A percentile compares a stretch with the other conserved stretches of the same genome.
These are phyloP conservation scores for Clarias pachynema DNA, from an alignment of 2,797 vertebrate genomes.

Conservation along the genomic window DNA sequence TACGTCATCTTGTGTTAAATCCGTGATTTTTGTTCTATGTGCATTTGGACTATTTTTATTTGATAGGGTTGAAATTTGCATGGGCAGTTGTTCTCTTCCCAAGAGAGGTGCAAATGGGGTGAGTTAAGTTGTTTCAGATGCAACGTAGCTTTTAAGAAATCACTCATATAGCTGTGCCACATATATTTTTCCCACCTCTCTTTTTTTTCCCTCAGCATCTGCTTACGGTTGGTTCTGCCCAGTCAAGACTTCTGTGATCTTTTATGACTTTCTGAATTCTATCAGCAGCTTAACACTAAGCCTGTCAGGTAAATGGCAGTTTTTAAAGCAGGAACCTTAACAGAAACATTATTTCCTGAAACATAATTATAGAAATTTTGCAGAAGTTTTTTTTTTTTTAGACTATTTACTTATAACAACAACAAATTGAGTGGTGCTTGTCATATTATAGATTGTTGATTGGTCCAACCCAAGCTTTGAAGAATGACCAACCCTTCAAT, in stretches of 20 bases:
- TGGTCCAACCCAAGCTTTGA: neutral
- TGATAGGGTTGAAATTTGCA: constrained; percentile 34
- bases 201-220: constrained; percentile 1
- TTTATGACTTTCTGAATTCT: constrained; percentile 1
- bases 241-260: neutral
- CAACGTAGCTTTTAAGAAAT: neutral
- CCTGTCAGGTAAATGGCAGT: neutral
- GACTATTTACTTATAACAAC: neutral
- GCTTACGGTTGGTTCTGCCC: neutral
- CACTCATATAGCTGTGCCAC: neutral
- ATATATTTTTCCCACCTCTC: neutral
- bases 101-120: neutral
- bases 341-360: neutral
- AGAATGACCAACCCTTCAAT: neutral
- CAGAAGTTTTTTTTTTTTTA: neutral
- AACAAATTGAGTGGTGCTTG: neutral
- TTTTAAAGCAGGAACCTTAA: neutral
- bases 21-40: neutral
- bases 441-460: neutral
- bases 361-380: neutral
- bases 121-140: constrained; percentile 6
- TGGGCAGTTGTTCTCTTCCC: constrained; percentile 23
- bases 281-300: neutral
- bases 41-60: neutral
- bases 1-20: neutral